Evolutionary conservation across 2,113 vertebrate genomes (phyloP).

Genomic region (Tupaia chinensis): DNA sequence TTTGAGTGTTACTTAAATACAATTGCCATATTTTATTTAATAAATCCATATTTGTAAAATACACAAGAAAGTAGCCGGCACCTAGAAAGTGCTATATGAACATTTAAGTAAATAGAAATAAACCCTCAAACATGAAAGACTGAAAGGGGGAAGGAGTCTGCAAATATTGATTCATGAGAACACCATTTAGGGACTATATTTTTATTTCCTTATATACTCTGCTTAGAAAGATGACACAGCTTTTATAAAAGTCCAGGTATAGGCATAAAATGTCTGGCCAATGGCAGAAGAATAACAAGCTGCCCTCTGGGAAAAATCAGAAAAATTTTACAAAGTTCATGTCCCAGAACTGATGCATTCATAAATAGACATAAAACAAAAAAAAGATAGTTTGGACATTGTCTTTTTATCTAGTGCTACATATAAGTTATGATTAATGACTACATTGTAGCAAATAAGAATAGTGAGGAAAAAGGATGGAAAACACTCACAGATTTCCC

Average conservation of each 20-base stretch:
- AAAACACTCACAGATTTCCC: background rate
- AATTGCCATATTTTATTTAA: background rate
- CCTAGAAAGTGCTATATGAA: background rate
- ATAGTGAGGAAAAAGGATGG: background rate
- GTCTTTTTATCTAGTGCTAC: background rate
- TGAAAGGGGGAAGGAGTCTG: background rate
- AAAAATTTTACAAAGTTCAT: background rate
- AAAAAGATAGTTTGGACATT: background rate
- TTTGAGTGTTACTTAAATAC: background rate
- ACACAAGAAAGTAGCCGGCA: background rate
- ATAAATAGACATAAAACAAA: background rate
- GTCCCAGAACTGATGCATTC: background rate
- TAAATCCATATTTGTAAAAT: background rate
- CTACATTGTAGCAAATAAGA: background rate
- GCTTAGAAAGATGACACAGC: background rate
- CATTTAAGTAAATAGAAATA: conserved; percentile 26
- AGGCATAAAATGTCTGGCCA: background rate
- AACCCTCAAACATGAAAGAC: background rate
- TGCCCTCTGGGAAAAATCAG: background rate
- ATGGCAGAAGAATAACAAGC: background rate
- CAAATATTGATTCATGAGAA: background rate
- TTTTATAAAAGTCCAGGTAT: background rate
- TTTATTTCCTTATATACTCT: background rate
- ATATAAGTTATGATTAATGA: conserved; percentile 23
- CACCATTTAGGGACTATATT: background rate